phyloP scores from a whole-genome alignment of 2,888 invertebrate species.

The Tribolium freemani region DNA sequence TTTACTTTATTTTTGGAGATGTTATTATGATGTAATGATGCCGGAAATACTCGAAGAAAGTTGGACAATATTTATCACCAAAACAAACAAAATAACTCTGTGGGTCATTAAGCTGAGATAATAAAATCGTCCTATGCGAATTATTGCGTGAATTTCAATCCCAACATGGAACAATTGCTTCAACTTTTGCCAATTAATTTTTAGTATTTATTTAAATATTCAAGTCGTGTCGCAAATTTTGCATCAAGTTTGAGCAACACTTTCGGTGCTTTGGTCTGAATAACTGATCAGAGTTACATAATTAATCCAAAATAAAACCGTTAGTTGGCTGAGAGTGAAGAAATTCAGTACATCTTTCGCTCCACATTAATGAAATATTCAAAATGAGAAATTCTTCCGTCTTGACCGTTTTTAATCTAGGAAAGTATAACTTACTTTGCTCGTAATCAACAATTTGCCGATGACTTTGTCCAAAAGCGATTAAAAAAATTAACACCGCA shows the following conservation, averaged over 20 bases:
- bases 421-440: constrained; percentile 7
- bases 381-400: background rate
- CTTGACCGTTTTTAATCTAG: too few relatives aligned
- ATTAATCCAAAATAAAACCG: background rate
- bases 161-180: background rate
- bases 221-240: background rate
- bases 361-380: background rate
- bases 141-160: background rate
- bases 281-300: constrained; percentile 1
- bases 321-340: background rate
- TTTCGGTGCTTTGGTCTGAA: background rate
- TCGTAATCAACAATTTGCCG: constrained; percentile 1
- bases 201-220: background rate
- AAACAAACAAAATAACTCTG: background rate
- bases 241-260: background rate
- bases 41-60: constrained; percentile 8
- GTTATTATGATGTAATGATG: background rate
- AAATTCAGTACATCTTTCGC: constrained; percentile 4
- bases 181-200: too few relatives aligned
- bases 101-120: too few relatives aligned
- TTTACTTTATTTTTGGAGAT: background rate
- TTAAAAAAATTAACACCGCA: constrained; percentile 14
- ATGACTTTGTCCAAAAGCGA: background rate
- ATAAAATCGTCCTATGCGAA: too few relatives aligned
- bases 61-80: background rate